Percentiles rank a stretch among this genome's conserved stretches.
phyloP scores from a whole-genome alignment of 2,797 vertebrate species.

The Austrolebias charrua region DNA sequence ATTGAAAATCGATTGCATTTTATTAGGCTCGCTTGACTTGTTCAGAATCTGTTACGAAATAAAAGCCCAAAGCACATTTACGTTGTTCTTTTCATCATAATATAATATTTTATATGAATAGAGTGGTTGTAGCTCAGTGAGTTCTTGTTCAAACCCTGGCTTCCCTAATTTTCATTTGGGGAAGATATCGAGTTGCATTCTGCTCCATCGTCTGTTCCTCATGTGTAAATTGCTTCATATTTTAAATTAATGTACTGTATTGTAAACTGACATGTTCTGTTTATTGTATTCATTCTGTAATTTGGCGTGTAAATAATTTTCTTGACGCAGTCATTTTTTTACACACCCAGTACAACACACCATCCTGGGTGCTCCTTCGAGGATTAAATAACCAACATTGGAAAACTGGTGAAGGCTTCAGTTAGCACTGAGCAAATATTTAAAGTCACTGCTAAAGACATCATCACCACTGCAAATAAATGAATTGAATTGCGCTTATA shows the following conservation, averaged over 20 bases:
- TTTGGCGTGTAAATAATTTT: constrained; percentile 35
- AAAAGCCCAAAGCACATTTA: not conserved
- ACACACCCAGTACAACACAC: constrained; percentile 21
- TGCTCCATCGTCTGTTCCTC: not conserved
- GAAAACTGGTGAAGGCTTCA: constrained; percentile 53
- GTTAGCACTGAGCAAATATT: constrained; percentile 72
- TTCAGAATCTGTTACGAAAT: too few relatives aligned
- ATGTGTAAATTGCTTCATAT: not conserved
- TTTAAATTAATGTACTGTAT: constrained; percentile 2
- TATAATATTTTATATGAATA: not conserved
- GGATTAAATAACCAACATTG: constrained; percentile 51
- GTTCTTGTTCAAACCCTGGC: not conserved
- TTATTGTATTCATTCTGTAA: constrained; percentile 22
- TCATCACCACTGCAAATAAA: constrained; percentile 75
- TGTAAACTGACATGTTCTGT: constrained; percentile 11
- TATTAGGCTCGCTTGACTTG: not conserved
- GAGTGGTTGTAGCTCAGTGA: not conserved
- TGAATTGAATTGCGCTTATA: constrained; percentile 68
- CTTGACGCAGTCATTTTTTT: constrained; percentile 24
- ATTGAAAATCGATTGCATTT: too few relatives aligned
- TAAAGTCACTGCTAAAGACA: constrained; percentile 74
- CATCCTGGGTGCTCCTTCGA: constrained; percentile 34
- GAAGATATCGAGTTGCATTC: not conserved
- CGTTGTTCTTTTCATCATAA: not conserved
- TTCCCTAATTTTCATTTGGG: not conserved